A percentile compares a stretch with the other conserved stretches of the same genome.
Evolutionary conservation across 2,113 vertebrate species (phyloP).

Genomic region (Penelope pileata): DNA sequence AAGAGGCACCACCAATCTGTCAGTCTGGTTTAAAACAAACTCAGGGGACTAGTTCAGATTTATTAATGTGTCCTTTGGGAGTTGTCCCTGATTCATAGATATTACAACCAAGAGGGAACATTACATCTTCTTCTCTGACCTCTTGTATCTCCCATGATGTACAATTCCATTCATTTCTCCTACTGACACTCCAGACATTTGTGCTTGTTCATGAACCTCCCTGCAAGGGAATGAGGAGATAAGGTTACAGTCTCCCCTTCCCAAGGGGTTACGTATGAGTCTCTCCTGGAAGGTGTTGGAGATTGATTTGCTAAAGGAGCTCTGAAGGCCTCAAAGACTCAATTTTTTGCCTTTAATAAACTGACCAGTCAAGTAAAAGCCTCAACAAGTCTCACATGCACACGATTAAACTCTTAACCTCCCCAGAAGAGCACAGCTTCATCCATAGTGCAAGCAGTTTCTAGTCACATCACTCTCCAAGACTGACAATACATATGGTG

Average conservation of each 20-base stretch:
- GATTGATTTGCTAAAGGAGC: not conserved
- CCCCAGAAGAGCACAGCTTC: not conserved
- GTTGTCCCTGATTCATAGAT: not conserved
- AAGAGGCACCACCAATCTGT: not conserved
- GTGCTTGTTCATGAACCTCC: not conserved
- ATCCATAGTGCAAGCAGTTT: not conserved
- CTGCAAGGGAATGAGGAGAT: not conserved
- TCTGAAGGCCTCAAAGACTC: not conserved
- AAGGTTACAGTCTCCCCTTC: not conserved
- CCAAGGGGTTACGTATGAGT: not conserved
- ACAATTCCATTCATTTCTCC: not conserved
- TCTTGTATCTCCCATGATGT: not conserved
- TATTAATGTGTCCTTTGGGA: not conserved
- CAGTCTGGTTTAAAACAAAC: not conserved
- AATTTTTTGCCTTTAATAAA: not conserved
- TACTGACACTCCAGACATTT: not conserved
- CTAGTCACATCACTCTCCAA: not conserved
- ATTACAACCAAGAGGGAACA: not conserved
- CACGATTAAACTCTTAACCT: not conserved
- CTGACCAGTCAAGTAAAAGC: not conserved
- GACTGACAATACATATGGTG: fast-evolving
- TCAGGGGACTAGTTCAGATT: not conserved
- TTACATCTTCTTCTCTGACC: not conserved
- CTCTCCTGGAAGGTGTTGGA: not conserved
- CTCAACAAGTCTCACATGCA: not conserved